These are phyloP conservation scores for Podarcis cretensis DNA, from an alignment of 2,113 vertebrate species.

Conservation along the genomic window DNA sequence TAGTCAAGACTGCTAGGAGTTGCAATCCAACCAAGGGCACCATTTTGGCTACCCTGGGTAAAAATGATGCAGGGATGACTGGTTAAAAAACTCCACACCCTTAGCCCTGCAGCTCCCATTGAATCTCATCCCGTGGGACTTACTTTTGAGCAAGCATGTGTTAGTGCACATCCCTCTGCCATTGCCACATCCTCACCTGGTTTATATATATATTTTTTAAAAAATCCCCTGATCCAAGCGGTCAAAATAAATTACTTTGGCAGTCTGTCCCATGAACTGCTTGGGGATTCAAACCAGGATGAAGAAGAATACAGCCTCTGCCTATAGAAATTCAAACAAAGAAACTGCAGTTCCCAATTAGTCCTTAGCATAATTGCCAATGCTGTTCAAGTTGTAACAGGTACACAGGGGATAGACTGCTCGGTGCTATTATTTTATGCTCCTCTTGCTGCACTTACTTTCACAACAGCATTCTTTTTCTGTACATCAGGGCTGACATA, in stretches of 20 bases:
- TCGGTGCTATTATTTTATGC: conserved; percentile 42
- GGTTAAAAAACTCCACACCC: background rate
- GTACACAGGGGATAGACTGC: conserved; percentile 25
- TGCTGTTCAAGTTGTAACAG: conserved; percentile 54
- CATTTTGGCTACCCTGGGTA: background rate
- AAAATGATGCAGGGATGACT: background rate
- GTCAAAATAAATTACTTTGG: conserved; percentile 39
- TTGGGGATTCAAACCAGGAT: conserved; percentile 23
- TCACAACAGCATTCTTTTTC: background rate
- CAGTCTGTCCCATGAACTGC: conserved; percentile 10
- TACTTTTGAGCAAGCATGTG: background rate
- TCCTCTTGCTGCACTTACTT: conserved; percentile 26
- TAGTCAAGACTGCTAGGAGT: no score
- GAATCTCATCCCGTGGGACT: background rate
- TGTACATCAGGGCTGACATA: conserved; percentile 16
- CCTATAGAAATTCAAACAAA: conserved; percentile 32
- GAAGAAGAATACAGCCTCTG: conserved; percentile 12
- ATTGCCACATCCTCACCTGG: background rate
- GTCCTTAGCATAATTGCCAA: conserved; percentile 39
- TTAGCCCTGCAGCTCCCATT: background rate
- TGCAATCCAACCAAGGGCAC: no score
- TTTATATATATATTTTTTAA: background rate
- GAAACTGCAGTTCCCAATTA: background rate
- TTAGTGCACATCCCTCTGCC: background rate
- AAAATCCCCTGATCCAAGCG: conserved; percentile 28